Evolutionary conservation across 2,888 invertebrate species (phyloP).

Genomic region (Erebia palarica): DNA sequence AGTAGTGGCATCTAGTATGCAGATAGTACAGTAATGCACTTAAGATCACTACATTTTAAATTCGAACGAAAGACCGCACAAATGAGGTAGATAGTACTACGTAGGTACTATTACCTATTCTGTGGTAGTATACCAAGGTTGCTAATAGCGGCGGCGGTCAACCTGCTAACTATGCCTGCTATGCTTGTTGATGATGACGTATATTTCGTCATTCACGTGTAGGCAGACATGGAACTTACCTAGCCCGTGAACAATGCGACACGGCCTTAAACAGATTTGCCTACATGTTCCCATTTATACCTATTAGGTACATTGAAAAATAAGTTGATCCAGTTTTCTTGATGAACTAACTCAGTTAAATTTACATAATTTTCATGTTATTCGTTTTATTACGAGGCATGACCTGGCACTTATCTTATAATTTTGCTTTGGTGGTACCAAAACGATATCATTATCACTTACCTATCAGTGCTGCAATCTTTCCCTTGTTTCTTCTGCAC

Average conservation of each 20-base stretch:
- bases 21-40: neutral
- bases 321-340: conserved; percentile 26
- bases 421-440: no score
- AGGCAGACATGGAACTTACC: conserved; percentile 39
- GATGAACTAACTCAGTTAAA: neutral
- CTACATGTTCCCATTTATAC: conserved; percentile 37
- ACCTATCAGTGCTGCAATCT: no score
- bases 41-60: neutral
- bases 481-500: neutral
- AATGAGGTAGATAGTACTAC: neutral
- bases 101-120: no score
- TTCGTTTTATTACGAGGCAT: no score
- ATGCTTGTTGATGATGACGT: conserved; percentile 36
- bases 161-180: conserved; percentile 10
- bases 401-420: no score
- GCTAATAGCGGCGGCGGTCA: neutral
- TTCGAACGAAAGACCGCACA: neutral
- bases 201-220: conserved; percentile 38
- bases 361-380: no score
- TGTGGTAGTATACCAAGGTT: conserved; percentile 3
- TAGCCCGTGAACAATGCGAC: conserved; percentile 40
- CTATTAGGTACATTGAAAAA: conserved; percentile 24
- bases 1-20: no score
- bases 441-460: no score
- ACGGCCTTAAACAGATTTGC: conserved; percentile 38